Percentiles rank a stretch among this genome's conserved stretches.
phyloP scores from a whole-genome alignment of 2,113 vertebrate species.

The Gallinago media region DNA sequence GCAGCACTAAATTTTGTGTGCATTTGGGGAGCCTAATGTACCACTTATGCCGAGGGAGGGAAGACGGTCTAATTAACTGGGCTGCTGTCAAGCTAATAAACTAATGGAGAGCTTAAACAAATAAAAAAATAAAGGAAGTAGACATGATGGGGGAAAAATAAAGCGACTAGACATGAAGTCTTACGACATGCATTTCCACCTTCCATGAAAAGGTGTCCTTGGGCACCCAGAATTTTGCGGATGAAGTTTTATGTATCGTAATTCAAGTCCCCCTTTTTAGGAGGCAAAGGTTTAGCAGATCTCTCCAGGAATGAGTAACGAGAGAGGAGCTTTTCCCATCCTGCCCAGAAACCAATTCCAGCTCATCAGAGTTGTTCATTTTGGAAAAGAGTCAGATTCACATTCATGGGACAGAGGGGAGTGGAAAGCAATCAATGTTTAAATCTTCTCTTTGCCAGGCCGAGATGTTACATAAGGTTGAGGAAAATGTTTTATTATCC shows the following conservation, averaged over 20 bases:
- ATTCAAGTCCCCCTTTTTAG: slow-evolving; percentile 23
- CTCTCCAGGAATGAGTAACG: slow-evolving; percentile 63
- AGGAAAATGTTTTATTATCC: slow-evolving; percentile 73
- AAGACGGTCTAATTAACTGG: slow-evolving; percentile 75
- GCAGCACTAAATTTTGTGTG: slow-evolving; percentile 78
- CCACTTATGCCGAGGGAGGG: slow-evolving; percentile 67
- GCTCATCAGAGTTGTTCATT: slow-evolving; percentile 70
- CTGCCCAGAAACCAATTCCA: slow-evolving; percentile 70
- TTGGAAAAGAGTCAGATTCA: slow-evolving; percentile 64
- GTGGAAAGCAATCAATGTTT: slow-evolving; percentile 70
- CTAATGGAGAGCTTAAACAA: slow-evolving; percentile 77
- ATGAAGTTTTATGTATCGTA: neutral
- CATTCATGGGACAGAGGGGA: slow-evolving; percentile 62
- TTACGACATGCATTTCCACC: slow-evolving; percentile 37
- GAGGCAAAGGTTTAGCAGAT: slow-evolving; percentile 53
- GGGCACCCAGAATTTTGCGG: slow-evolving; percentile 6
- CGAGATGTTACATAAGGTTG: slow-evolving; percentile 65
- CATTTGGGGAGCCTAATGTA: slow-evolving; percentile 66
- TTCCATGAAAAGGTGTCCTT: neutral
- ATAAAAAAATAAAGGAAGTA: slow-evolving; percentile 71
- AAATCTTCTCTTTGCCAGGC: slow-evolving; percentile 65
- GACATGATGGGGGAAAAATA: slow-evolving; percentile 60
- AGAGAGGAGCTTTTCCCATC: slow-evolving; percentile 66
- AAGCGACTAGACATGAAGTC: slow-evolving; percentile 57
- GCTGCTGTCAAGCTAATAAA: slow-evolving; percentile 79